Percentiles rank a stretch among this genome's conserved stretches.
These are phyloP conservation scores for Holothuria scabra DNA, from an alignment of 53 echinoderm and acorn worm genomes.

Conservation along the genomic window DNA sequence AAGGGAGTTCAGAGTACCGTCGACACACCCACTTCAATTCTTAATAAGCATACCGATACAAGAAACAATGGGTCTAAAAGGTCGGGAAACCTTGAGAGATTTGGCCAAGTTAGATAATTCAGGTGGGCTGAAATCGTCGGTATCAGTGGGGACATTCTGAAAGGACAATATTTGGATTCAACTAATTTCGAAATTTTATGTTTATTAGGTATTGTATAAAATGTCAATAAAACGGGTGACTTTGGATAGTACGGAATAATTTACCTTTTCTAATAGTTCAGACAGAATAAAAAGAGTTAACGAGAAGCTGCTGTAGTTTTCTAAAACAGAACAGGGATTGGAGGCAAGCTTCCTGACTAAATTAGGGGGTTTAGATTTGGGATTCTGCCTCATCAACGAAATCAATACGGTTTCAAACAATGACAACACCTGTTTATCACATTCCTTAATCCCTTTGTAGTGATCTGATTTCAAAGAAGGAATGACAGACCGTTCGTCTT, in stretches of 20 bases:
- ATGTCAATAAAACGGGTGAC: neutral
- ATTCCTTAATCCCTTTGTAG: neutral
- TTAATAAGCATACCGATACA: neutral
- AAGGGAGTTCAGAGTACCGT: no score
- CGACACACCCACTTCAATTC: neutral
- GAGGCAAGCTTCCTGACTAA: neutral
- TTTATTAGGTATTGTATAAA: no score
- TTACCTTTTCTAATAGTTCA: neutral
- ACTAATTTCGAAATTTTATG: no score
- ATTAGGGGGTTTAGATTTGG: neutral
- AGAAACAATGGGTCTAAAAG: neutral
- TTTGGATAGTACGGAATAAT: neutral
- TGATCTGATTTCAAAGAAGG: neutral
- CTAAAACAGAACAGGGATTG: neutral
- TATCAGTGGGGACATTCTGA: no score
- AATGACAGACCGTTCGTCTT: no score
- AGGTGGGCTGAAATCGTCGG: no score
- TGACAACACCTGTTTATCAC: neutral
- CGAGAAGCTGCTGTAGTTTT: neutral
- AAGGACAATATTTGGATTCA: no score
- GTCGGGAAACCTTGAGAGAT: no score
- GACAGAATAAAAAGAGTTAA: neutral
- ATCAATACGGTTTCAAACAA: no score
- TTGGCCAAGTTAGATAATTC: no score
- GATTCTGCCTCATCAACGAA: neutral